Base-by-base conservation (phyloP, 2,797 vertebrate genomes). In the Scarus forsteni region DNA sequence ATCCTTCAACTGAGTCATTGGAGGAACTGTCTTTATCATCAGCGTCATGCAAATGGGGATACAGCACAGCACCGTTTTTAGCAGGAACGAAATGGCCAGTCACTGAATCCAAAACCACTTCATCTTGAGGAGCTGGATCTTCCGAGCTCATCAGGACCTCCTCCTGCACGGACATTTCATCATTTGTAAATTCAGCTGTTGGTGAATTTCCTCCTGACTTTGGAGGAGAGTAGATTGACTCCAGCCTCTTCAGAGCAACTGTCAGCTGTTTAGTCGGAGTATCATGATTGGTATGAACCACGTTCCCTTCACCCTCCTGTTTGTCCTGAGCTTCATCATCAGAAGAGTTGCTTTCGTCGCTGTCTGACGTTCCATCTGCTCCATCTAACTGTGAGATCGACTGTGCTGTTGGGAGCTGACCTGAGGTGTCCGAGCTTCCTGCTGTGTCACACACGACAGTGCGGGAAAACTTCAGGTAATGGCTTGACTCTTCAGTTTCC, bases 341-440 rank as follows among this genome's bases (percentile, higher is more conserved):
- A 0, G 52, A 62, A 2, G 12, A 73, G 0, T 95, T 96, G 1
- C 79, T 88, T 27, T 84, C 84, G 45, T 97, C 96, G 0, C 95
- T 96, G 77, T 97, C 97, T 0, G 96, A 96, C 64, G 95, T 95
- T 0, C 96, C 95, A 1, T 97, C 96, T 0, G 96, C 95, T 3
- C 97, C 97, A 0, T 97, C 97, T 70, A 97, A 84, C 84, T 98
- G 96, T 2, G 95, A 90, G 55, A 97, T 97, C 0, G 93, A 92
- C 48, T 79, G 90, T 5, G 93, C 60, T 36, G 91, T 74, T 10
- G 87, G 55, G 19, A 83, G 70, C 35, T 83, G 80, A 46, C 64
- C 78, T 0, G 87, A 42, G 6, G 82, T 14, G 1, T 84, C 79
- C 0, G 91, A 79, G 65, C 90, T 81, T 43, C 88, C 80, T 0